Percentiles rank a stretch among this genome's conserved stretches.
phyloP scores from a whole-genome alignment of 2,888 invertebrate species.

The Nomada lathburiana region DNA sequence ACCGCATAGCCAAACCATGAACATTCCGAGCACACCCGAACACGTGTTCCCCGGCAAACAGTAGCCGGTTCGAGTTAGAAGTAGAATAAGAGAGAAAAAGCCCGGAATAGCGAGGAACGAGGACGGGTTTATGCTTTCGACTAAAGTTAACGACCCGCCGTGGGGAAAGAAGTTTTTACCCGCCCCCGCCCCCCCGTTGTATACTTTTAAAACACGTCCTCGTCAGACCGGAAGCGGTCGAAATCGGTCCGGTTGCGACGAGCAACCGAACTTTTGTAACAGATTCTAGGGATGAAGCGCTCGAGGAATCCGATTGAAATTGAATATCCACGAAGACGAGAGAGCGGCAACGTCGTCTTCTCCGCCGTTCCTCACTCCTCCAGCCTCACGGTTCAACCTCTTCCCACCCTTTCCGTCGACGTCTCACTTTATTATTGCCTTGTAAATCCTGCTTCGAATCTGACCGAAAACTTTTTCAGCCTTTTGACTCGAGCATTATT shows the following conservation, averaged over 20 bases:
- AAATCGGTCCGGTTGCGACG: conserved; percentile 45
- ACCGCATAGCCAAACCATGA: not conserved
- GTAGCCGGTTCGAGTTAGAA: not conserved
- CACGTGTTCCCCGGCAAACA: conserved; percentile 33
- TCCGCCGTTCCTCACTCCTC: conserved; percentile 37
- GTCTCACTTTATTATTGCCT: conserved; percentile 55
- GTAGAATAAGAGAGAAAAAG: not conserved
- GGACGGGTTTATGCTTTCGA: conserved; percentile 26
- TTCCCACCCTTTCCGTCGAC: not conserved
- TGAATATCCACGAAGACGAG: conserved; percentile 57
- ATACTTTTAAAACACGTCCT: conserved; percentile 51
- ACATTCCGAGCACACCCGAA: conserved; percentile 5
- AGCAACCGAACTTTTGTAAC: conserved; percentile 55
- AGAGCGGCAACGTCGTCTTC: conserved; percentile 22
- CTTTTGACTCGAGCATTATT: conserved; percentile 58
- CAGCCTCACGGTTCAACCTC: not conserved
- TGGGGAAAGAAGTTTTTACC: conserved; percentile 26
- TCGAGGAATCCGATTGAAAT: conserved; percentile 63
- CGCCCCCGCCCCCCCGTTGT: not conserved
- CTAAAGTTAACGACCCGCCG: conserved; percentile 44
- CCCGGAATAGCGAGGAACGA: not conserved
- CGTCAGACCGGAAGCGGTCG: conserved; percentile 28
- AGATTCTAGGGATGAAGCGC: conserved; percentile 49
- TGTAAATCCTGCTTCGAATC: conserved; percentile 48
- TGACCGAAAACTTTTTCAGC: conserved; percentile 54